Percentiles rank a stretch among this genome's conserved stretches.
Conservation (phyloP, 2,113 vertebrate genomes). For the Triplophysa dalaica region DNA sequence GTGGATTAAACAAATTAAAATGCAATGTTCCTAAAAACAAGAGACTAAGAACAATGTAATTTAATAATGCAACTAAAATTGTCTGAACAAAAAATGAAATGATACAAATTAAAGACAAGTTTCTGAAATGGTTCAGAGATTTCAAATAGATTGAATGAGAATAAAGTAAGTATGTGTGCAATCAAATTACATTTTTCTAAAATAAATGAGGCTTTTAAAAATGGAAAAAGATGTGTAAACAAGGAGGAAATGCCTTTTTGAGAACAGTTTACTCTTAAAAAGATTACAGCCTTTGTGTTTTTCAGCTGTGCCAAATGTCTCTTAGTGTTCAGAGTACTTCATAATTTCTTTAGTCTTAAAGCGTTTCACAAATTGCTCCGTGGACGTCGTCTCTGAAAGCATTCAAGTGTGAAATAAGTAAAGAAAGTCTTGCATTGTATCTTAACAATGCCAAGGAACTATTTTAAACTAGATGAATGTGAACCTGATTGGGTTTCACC, state of each 20-base stretch:
- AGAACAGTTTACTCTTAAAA: conserved; percentile 4
- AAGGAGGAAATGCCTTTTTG: conserved; percentile 5
- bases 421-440: not conserved
- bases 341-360: conserved; percentile 11
- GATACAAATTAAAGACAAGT: not conserved
- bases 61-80: not conserved
- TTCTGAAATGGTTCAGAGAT: conserved; percentile 3
- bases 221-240: not conserved
- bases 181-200: not conserved
- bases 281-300: not conserved
- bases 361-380: not conserved
- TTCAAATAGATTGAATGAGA: not conserved
- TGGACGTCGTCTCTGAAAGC: conserved; percentile 4
- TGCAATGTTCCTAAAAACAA: not conserved
- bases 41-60: conserved; percentile 2
- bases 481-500: not conserved
- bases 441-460: not conserved
- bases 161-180: conserved; percentile 13
- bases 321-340: not conserved
- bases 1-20: not conserved
- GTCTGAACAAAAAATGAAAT: not conserved
- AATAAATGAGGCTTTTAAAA: conserved; percentile 7
- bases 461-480: not conserved
- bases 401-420: conserved; percentile 1
- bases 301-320: not conserved